A percentile compares a stretch with the other conserved stretches of the same genome.
Evolutionary conservation across 2,797 vertebrate species (phyloP).

Genomic region (Rhabdomys pumilio): DNA sequence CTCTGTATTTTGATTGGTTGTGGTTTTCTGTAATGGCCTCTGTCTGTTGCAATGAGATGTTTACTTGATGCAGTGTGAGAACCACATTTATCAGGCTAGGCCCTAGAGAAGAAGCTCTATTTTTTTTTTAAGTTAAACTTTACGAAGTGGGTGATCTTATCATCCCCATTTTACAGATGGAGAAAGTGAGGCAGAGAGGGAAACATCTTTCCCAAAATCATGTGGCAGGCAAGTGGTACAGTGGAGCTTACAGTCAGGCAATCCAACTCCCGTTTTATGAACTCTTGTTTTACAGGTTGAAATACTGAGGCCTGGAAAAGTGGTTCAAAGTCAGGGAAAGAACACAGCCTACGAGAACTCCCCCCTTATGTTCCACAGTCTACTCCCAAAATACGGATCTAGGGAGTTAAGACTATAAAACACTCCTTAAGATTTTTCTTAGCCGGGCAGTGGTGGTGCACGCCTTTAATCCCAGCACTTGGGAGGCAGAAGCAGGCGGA

Average conservation of each 20-base stretch:
- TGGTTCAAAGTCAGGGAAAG: not conserved
- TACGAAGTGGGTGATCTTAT: not conserved
- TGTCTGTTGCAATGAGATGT: not conserved
- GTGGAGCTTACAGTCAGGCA: not conserved
- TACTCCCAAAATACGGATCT: not conserved
- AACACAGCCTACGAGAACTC: not conserved
- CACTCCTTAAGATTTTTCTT: not conserved
- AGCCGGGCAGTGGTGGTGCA: too few relatives aligned
- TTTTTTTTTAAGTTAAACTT: not conserved
- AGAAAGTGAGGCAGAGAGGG: slow-evolving; percentile 39
- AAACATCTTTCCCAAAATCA: not conserved
- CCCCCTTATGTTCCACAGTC: not conserved
- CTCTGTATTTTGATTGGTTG: not conserved
- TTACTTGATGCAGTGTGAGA: not conserved
- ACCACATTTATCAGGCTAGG: not conserved
- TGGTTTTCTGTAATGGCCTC: not conserved
- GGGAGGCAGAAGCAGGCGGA: too few relatives aligned
- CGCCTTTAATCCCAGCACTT: too few relatives aligned
- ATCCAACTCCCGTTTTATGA: not conserved
- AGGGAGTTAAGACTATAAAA: not conserved
- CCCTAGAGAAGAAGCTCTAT: not conserved
- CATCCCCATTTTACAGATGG: slow-evolving; percentile 46
- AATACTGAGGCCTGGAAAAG: slow-evolving; percentile 31
- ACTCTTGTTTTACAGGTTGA: slow-evolving; percentile 29
- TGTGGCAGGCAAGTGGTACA: not conserved